These are phyloP conservation scores for Paracentrotus lividus DNA, from an alignment of 53 echinoderm and acorn worm genomes.

Conservation along the genomic window DNA sequence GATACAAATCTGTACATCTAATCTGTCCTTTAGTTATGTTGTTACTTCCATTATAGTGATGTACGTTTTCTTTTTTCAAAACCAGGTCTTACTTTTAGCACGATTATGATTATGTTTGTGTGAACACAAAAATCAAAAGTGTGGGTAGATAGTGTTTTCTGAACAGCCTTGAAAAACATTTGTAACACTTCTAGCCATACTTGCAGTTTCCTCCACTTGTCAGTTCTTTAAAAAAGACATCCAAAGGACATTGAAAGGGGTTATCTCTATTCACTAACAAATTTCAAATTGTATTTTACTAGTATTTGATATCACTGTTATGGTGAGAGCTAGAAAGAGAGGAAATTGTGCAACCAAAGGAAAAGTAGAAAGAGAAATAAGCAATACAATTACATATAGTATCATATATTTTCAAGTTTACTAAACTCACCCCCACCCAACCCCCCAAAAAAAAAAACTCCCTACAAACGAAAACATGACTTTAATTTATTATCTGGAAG, in stretches of 20 bases:
- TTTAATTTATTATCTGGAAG: no score
- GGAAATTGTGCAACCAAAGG: neutral
- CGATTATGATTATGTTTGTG: neutral
- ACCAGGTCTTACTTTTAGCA: no score
- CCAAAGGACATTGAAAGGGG: neutral
- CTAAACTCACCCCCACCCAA: neutral
- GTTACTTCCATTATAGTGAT: no score
- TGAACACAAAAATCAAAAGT: neutral
- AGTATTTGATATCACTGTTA: neutral
- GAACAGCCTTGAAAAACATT: neutral
- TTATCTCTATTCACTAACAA: neutral
- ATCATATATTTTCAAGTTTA: no score
- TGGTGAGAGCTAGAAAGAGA: neutral
- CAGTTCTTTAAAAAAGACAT: neutral
- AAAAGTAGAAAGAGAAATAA: neutral
- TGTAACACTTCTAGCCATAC: neutral
- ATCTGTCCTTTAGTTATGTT: no score
- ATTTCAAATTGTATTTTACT: neutral
- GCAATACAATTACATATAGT: no score
- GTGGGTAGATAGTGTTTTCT: neutral
- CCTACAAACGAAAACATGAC: no score
- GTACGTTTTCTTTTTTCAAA: no score
- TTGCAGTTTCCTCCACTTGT: constrained; percentile 14
- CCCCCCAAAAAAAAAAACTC: neutral
- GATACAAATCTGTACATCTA: no score